Evolutionary conservation across 1,140 invertebrate species (phyloP).

Genomic region (Homarus americanus): DNA sequence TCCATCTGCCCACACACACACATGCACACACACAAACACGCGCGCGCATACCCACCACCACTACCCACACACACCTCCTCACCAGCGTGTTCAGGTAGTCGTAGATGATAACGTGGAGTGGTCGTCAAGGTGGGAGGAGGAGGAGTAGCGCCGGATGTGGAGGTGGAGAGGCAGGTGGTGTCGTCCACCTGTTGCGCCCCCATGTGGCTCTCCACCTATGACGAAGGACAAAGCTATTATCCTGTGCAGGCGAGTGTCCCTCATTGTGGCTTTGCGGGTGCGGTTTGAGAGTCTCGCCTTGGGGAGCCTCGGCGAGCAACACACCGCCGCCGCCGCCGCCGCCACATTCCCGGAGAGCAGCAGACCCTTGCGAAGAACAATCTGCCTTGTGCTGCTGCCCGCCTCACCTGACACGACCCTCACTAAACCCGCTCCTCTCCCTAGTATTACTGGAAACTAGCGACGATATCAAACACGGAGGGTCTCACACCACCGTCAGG

Average conservation of each 20-base stretch:
- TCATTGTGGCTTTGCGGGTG: not conserved
- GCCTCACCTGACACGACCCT: not conserved
- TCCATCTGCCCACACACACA: conserved; percentile 9
- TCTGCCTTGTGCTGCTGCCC: not conserved
- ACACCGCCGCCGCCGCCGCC: too few relatives aligned
- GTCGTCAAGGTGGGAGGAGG: not conserved
- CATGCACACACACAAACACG: conserved; percentile 27
- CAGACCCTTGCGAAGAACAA: too few relatives aligned
- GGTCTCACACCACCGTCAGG: not conserved
- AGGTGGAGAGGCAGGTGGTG: conserved; percentile 5
- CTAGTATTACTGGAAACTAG: not conserved
- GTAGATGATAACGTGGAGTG: not conserved
- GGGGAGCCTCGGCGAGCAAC: too few relatives aligned
- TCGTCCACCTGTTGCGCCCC: conserved; percentile 34
- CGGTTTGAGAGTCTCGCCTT: not conserved
- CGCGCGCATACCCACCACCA: not conserved
- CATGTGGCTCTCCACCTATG: conserved; percentile 36
- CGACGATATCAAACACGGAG: not conserved
- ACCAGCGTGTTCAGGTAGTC: not conserved
- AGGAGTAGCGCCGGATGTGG: not conserved
- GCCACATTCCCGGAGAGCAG: too few relatives aligned
- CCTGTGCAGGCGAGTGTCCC: conserved; percentile 49
- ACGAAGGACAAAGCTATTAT: conserved; percentile 57
- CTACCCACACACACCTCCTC: not conserved
- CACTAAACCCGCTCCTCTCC: not conserved